Evolutionary conservation across 2,888 invertebrate species (phyloP), one percentile per base, ranked within the genome.

Genomic region (Polyploca ridens): DNA sequence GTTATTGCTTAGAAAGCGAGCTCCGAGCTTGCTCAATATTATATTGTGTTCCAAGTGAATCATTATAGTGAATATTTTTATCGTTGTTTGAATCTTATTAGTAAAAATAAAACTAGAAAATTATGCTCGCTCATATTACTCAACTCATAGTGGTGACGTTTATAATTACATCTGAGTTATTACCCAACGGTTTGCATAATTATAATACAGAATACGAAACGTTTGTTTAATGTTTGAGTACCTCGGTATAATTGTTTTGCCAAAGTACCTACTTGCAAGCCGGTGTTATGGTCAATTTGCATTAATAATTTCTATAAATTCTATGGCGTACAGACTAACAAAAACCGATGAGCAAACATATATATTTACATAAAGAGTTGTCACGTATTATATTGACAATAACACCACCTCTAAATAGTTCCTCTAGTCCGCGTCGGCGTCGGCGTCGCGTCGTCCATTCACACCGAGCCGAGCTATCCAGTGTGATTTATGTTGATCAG

Each of bases 161-260:
- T 49, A 49, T 16, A 49, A 19, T 54, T n/a, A 16, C 54, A 54
- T 8, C 19, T n/a, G n/a, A 54, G 3, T 16, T n/a, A 46, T n/a
- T 54, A 54, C 54, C 54, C 54, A 54, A 54, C 19, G 54, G 19
- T 46, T n/a, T 54, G 54, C 7, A 19, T 19, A 54, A n/a, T n/a
- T n/a, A n/a, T n/a, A 46, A 49, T 49, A 49, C 16, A 14, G n/a
- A n/a, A n/a, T n/a, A n/a, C n/a, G n/a, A n/a, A n/a, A n/a, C n/a
- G n/a, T n/a, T n/a, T n/a, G 54, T 19, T 54, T 54, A 54, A 54
- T 54, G 54, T 54, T 54, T 54, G 7, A 54, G 10, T 54, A 10
- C 16, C 54, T 10, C 19, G 3, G 54, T 14, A 54, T 10, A 19
- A 19, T 54, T 54, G 19, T n/a, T 49, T 49, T 49, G 8, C n/a